These are phyloP conservation scores for Variabilichromis moorii DNA, from an alignment of 2,113 vertebrate genomes.

Conservation along the genomic window DNA sequence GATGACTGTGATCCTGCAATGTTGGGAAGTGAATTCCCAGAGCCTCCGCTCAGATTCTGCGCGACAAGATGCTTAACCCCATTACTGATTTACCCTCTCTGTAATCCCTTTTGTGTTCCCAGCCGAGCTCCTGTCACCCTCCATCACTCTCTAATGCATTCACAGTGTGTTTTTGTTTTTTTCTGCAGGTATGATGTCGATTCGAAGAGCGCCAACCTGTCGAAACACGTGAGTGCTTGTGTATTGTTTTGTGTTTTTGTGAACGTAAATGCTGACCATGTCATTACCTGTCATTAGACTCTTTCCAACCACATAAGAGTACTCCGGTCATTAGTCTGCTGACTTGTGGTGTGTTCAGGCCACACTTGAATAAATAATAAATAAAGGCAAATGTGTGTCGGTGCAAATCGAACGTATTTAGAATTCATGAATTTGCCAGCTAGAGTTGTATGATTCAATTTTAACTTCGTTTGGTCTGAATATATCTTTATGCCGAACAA, in stretches of 20 bases:
- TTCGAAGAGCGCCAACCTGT: conserved; percentile 93
- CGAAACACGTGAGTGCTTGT: conserved; percentile 88
- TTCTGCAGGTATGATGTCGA: conserved; percentile 91
- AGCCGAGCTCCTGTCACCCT: conserved; percentile 38
- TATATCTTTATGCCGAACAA: background rate
- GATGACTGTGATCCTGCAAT: background rate
- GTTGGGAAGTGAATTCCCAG: background rate
- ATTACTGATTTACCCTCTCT: conserved; percentile 6
- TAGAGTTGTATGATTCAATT: background rate
- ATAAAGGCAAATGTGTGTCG: background rate
- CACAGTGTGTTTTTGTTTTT: background rate
- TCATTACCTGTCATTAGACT: conserved; percentile 14
- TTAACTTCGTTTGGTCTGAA: background rate
- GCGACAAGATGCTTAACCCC: conserved; percentile 22
- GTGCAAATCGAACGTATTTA: background rate
- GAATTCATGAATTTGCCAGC: background rate
- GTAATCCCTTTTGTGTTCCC: conserved; percentile 20
- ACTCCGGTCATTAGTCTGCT: background rate
- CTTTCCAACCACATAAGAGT: background rate
- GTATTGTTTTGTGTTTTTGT: background rate
- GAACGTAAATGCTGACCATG: background rate
- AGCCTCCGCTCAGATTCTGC: background rate
- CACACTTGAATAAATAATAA: background rate
- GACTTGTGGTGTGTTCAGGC: background rate
- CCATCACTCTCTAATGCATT: background rate